phyloP scores from a whole-genome alignment of 2,113 vertebrate species.

The Plecturocebus donacophilus region DNA sequence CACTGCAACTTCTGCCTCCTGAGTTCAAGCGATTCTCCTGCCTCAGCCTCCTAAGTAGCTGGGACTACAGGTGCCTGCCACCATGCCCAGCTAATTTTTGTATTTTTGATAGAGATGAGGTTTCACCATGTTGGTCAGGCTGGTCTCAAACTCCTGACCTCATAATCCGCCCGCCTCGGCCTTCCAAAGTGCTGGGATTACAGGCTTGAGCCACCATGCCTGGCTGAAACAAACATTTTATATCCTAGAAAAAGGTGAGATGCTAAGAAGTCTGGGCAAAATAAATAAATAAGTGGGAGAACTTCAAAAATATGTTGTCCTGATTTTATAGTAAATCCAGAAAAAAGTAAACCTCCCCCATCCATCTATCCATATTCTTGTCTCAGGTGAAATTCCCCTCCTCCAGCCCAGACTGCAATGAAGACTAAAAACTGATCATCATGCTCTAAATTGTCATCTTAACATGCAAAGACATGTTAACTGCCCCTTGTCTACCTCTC shows the following conservation, averaged over 20 bases:
- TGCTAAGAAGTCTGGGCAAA: no score
- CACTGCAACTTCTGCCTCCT: neutral
- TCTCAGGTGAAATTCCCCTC: neutral
- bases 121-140: neutral
- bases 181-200: neutral
- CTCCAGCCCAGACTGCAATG: neutral
- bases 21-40: neutral
- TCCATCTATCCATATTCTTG: neutral
- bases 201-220: neutral
- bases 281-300: no score
- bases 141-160: neutral
- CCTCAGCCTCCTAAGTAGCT: neutral
- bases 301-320: neutral
- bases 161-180: neutral
- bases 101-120: neutral
- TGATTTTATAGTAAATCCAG: constrained; percentile 23
- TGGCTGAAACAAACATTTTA: neutral
- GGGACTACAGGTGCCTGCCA: neutral
- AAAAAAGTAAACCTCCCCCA: neutral
- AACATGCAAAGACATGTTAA: neutral
- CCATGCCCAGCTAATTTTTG: neutral
- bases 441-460: neutral
- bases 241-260: constrained; percentile 17
- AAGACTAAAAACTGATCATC: neutral
- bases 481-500: constrained; percentile 17